phyloP scores from a whole-genome alignment of 2,888 invertebrate species.

The Polyploca ridens region DNA sequence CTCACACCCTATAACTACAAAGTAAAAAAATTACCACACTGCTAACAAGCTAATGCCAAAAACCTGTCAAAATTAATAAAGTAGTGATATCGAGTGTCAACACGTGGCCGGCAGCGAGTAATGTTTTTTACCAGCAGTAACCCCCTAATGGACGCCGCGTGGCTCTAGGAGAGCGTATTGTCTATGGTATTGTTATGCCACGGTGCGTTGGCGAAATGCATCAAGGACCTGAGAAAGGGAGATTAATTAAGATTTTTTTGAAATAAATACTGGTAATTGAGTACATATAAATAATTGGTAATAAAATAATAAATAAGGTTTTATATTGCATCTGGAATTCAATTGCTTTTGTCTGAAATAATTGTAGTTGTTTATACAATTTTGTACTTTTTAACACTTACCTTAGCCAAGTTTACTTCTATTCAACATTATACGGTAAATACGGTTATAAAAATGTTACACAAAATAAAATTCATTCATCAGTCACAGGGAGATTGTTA shows the following conservation, averaged over 20 bases:
- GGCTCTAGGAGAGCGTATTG: constrained; percentile 65
- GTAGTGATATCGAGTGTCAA: constrained; percentile 72
- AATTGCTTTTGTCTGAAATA: too few species aligned
- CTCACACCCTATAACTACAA: too few species aligned
- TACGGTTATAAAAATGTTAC: too few species aligned
- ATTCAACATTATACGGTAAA: too few species aligned
- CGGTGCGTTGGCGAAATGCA: background rate
- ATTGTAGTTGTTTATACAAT: too few species aligned
- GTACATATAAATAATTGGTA: too few species aligned
- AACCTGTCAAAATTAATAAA: constrained; percentile 72
- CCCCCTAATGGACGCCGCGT: constrained; percentile 72
- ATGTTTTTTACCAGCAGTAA: constrained; percentile 52
- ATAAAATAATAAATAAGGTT: background rate
- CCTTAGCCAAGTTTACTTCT: too few species aligned
- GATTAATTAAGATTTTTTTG: background rate
- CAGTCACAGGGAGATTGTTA: too few species aligned
- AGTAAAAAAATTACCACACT: constrained; percentile 22
- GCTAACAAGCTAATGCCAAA: constrained; percentile 67
- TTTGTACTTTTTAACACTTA: too few species aligned
- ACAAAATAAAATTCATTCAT: too few species aligned
- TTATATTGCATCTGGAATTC: background rate
- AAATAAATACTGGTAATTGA: background rate
- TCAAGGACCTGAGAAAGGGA: background rate
- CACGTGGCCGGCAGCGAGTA: constrained; percentile 58
- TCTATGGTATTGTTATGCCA: background rate